Base-by-base conservation (phyloP, 2,888 invertebrate genomes). In the Xestia ashworthii region DNA sequence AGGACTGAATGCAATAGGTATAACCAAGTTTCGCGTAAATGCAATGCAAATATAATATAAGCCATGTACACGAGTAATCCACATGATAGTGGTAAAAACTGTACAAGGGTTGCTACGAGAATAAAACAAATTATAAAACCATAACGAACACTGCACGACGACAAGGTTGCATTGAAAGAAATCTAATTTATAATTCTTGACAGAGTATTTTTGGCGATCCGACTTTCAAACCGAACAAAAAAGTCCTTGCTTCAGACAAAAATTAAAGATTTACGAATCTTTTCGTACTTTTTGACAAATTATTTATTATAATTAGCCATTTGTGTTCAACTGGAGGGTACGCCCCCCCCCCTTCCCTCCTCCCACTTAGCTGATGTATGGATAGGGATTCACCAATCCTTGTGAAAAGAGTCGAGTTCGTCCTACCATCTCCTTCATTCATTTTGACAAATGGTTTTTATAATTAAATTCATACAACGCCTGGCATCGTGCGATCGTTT, bases 251-350 rank as follows among this genome's bases (percentile, higher is more conserved):
- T 41, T 74, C 32, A 19, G 62, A 76, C 58, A 16, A 62, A 70
- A 66, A 71, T 74, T 71, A 85, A 76, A 66, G 62, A 82, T 82
- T 85, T 69, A 76, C 62, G 71, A 44, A 53, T 2, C 19, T 55
- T 76, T 55, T 69, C 53, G 25, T 66, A 25, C 32, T 22, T 55
- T 73, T 69, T 81, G 73, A 84, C 60, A 60, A 58, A 74, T 84
- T 58, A 58, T 58, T 58, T 25, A 25, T 12, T 12, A 25, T 55
- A 12, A 55, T 55, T 55, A 55, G 12, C 5, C n/a, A n/a, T 55
- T n/a, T 55, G 12, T 55, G n/a, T 55, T n/a, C n/a, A n/a, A n/a
- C 4, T n/a, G 55, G n/a, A n/a, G n/a, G 12, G 5, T 12, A 55
- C n/a, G n/a, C 5, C 5, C 55, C n/a, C 19, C 16, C 19, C 8